Base-by-base conservation (phyloP, 2,888 invertebrate genomes). In the Ophion ellenae region DNA sequence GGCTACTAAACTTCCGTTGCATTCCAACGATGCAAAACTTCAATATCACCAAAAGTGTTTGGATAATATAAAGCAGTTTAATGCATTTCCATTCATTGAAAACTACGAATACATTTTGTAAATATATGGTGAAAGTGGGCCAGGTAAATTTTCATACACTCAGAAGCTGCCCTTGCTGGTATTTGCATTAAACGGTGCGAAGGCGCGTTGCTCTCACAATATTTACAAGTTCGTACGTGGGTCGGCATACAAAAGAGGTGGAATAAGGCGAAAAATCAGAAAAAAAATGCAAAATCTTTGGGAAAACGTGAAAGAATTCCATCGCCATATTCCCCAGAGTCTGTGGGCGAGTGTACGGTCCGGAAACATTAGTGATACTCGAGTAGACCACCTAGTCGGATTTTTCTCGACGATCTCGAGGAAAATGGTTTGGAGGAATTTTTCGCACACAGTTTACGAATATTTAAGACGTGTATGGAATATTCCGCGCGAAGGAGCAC, bases 271-370 rank as follows among this genome's bases (percentile, higher is more conserved):
- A 61, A 11, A 57, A 59, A 63, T 45, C 28, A 63, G 17, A 53
- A 36, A 40, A 36, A 40, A 2, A 66, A 45, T 45, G 69, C 70
- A 74, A 64, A 75, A 75, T 81, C 59, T 53, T 63, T 11, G 66
- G 75, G 45, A 32, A 53, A 57, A 57, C 67, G 77, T 57, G 77
- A 64, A 24, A 64, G 81, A 78, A 82, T 81, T 63, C 4, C 36
- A 61, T 53, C 32, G 40, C 10, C 7, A 40, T 59, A 40, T 75
- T 79, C 63, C 74, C 59, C 32, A 9, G 17, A 32, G 20, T 67
- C 20, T 40, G 63, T 10, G 36, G 53, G 47, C 45, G 28, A 63
- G 63, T 17, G 7, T 53, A 53, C 11, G 5, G 57, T 69, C 20
- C 53, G 66, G 47, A 80, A 84, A 81, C 69, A 10, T 57, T 69